Evolutionary conservation across 2,113 vertebrate species (phyloP).

Genomic region (Cichladusa arquata): DNA sequence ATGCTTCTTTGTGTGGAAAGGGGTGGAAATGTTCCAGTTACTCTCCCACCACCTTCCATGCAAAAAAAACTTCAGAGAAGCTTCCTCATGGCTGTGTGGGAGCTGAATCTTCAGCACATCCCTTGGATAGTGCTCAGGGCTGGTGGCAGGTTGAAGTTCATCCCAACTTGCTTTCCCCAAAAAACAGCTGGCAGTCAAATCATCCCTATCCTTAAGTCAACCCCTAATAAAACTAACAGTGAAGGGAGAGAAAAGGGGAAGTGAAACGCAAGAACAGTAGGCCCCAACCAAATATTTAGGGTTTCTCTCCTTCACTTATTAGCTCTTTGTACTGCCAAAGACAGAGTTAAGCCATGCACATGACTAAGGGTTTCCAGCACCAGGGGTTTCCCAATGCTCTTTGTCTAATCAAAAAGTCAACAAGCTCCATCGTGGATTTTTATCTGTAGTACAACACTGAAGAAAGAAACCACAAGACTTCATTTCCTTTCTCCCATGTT

Average conservation of each 20-base stretch:
- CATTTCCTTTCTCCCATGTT: constrained; percentile 21
- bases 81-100: not conserved
- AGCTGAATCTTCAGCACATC: not conserved
- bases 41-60: not conserved
- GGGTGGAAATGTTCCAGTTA: not conserved
- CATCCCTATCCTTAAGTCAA: not conserved
- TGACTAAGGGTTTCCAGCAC: not conserved
- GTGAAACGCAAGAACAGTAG: not conserved
- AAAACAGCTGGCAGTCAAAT: accelerated
- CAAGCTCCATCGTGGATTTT: not conserved
- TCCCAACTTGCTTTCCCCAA: not conserved
- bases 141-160: not conserved
- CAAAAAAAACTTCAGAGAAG: not conserved
- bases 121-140: not conserved
- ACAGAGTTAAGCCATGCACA: not conserved
- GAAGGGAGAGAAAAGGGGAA: not conserved
- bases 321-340: not conserved
- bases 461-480: not conserved
- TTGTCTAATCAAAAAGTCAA: constrained; percentile 32
- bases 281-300: not conserved
- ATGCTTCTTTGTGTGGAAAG: not conserved
- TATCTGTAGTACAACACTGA: not conserved
- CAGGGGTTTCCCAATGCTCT: not conserved
- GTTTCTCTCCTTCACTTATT: not conserved
- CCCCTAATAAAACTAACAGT: not conserved